A percentile compares a stretch with the other conserved stretches of the same genome.
phyloP scores from a whole-genome alignment of 1,140 invertebrate species.

The Saccostrea glomerata region DNA sequence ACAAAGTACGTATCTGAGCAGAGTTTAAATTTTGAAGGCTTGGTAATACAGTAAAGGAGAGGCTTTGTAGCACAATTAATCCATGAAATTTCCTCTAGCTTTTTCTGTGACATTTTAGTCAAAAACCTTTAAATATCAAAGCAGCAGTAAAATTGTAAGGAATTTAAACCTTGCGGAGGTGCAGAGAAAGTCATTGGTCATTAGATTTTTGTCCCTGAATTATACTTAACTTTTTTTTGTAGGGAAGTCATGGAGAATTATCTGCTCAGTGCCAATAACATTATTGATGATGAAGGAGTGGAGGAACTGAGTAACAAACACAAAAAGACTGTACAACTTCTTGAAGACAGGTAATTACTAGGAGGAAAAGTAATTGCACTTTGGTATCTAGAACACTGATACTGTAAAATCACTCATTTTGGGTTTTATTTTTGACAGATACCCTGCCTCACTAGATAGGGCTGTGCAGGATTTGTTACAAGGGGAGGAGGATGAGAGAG shows the following conservation, averaged over 20 bases:
- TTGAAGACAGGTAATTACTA: conserved; percentile 64
- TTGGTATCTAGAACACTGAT: too few species aligned
- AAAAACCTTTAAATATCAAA: too few species aligned
- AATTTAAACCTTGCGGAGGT: too few species aligned
- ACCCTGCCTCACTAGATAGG: conserved; percentile 63
- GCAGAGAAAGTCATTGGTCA: too few species aligned
- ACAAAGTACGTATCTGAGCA: conserved; percentile 51
- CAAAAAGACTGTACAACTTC: conserved; percentile 60
- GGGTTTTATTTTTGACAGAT: conserved; percentile 49
- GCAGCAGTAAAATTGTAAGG: too few species aligned
- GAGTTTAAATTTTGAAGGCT: too few species aligned
- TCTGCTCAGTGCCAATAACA: conserved; percentile 55
- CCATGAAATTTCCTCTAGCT: too few species aligned
- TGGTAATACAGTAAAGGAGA: too few species aligned
- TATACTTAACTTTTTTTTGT: conserved; percentile 42
- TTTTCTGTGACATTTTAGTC: too few species aligned
- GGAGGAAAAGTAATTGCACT: too few species aligned
- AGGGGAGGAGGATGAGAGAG: conserved; percentile 42
- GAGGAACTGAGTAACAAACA: conserved; percentile 56
- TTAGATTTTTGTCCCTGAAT: not conserved
- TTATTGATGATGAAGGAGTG: conserved; percentile 53
- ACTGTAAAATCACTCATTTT: too few species aligned
- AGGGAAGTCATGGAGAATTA: conserved; percentile 63
- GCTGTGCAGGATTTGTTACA: conserved; percentile 60
- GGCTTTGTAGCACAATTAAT: too few species aligned